Base-by-base conservation (phyloP, 1,140 invertebrate species). In the Piezodorus guildinii region DNA sequence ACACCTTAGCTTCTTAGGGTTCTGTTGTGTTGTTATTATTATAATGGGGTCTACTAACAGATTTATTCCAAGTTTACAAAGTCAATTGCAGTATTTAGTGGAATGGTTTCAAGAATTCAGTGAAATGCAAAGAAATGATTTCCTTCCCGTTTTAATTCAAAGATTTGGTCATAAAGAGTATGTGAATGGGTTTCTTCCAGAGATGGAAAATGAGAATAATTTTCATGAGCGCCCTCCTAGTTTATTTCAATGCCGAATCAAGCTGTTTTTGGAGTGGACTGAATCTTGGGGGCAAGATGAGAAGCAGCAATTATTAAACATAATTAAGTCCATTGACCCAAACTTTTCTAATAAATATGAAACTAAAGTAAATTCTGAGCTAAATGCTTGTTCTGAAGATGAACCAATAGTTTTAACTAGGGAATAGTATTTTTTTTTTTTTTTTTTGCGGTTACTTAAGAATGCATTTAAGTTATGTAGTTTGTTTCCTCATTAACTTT, bases 61-160 rank as follows among this genome's bases (percentile, higher is more conserved):
- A 39, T 70, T 68, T 51, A 65, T 66, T 8, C 69, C 68, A 15
- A 67, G 68, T n/a, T 44, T 67, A n/a, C 65, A 86, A 71, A 83
- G 83, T 9, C 87, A 92, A 74, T 74, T 91, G 60, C 78, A 85
- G 58, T 91, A 91, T 72, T 75, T 91, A 62, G 73, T 88, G 39
- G 83, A 88, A 72, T 94, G 91, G 91, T 94, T 94, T 74, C 79
- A 83, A 70, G 88, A 92, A 72, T 94, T 90, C 83, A 92, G 88
- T 71, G 85, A 90, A 69, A 80, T 92, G 75, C 90, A 94, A 73
- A 79, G 87, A 61, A 81, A 82, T 65, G 90, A 94, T 73, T 94
- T 94, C 73, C 70, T 93, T 39, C 83, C 84, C 21, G 80, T 92
- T 61, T 74, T 93, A 16, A 76, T 88, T 44, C 85, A 88, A 65